phyloP scores from a whole-genome alignment of 64 coral and sea anemone genomes.

The Montipora capricornis region DNA sequence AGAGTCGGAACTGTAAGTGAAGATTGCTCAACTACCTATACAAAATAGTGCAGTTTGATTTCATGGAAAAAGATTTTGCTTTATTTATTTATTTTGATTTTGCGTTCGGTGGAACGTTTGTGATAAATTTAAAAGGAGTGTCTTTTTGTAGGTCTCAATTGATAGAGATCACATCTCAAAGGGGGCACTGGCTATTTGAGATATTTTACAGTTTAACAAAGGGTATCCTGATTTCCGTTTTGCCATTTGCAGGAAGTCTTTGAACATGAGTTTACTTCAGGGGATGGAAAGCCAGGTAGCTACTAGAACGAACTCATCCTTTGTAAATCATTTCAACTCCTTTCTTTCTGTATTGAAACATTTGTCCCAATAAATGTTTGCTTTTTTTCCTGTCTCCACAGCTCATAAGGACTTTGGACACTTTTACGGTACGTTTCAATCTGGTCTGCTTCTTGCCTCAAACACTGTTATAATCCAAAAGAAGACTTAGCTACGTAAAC shows the following conservation, averaged over 20 bases:
- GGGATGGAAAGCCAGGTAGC: constrained; percentile 98
- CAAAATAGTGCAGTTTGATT: no score
- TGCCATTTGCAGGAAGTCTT: constrained; percentile 76
- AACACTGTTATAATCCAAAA: no score
- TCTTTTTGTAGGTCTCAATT: background rate
- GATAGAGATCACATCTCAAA: background rate
- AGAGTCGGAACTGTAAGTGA: constrained; percentile 94
- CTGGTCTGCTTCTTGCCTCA: no score
- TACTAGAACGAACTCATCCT: background rate
- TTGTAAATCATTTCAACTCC: background rate
- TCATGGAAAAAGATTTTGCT: no score
- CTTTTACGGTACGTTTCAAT: constrained; percentile 89
- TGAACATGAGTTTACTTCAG: constrained; percentile 97
- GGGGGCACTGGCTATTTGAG: no score
- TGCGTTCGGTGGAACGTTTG: background rate
- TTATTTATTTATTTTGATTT: background rate
- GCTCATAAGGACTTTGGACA: constrained; percentile 99
- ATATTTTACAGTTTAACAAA: no score
- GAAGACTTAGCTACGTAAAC: no score
- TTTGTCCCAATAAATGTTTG: background rate
- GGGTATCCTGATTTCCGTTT: background rate
- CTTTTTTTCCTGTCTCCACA: constrained; percentile 23
- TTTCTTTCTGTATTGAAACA: background rate
- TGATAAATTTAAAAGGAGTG: background rate
- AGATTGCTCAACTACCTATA: no score